Evolutionary conservation across 1,140 invertebrate genomes (phyloP), one percentile per base, ranked within the genome.

Genomic region (Camponotus pennsylvanicus): DNA sequence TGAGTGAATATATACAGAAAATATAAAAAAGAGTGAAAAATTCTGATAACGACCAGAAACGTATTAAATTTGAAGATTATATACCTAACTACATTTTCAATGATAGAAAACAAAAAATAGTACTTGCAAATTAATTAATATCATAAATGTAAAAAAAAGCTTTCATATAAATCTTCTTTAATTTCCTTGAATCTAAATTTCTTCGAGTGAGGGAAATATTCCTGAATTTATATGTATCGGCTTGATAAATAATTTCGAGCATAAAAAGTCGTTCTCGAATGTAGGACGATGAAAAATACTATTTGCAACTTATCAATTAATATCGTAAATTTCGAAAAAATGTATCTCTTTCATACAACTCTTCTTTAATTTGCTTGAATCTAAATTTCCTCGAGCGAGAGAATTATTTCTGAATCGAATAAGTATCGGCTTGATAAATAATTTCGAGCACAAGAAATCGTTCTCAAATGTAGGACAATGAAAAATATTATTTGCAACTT

Each of bases 211-310:
- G 27, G 45, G 27, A n/a, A 13, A 13, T 21, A 37, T 63, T 63
- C 7, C 15, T 7, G 13, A 40, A 67, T 79, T 66, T 79, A 40
- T 52, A 15, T 21, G 27, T 18, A 45, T 42, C 4, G 0, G 3
- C 27, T 8, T 27, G 49, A 73, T 34, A 70, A 71, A 45, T 75
- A 83, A 37, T 49, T 75, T 13, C 15, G n/a, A 37, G 18, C 34
- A 37, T n/a, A 15, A 52, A 27, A 73, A n/a, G 37, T 55, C 3
- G 34, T 21, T 71, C 11, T 21, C 40, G 27, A 79, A 32, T 15
- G 3, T 61, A 11, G n/a, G n/a, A 6, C n/a, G 49, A 83, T 5
- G 37, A 71, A 13, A 18, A 52, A 15, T 52, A 13, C 1, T 52
- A 15, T 52, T 52, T 52, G 49, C 18, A 42, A 42, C 8, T 42